Conservation (phyloP, 2,113 vertebrate species). For the Carassius carassius region DNA sequence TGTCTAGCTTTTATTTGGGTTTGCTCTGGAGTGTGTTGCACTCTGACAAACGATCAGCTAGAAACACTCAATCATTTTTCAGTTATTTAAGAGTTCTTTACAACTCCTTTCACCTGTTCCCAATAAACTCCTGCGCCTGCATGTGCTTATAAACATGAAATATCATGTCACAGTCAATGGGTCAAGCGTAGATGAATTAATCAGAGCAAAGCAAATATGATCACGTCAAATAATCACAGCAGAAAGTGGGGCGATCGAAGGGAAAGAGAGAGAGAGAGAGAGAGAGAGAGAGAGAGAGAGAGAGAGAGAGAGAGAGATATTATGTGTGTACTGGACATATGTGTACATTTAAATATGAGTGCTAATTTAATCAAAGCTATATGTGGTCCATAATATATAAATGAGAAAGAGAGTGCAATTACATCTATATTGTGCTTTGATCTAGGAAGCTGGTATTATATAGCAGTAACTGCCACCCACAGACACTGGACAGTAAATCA, state of each 20-base stretch:
- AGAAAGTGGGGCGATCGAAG: slow-evolving; percentile 45
- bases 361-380: neutral
- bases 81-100: slow-evolving; percentile 48
- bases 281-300: neutral
- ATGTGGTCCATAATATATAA: neutral
- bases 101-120: slow-evolving; percentile 4
- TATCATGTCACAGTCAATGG: slow-evolving; percentile 45
- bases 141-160: slow-evolving; percentile 52
- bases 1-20: slow-evolving; percentile 17
- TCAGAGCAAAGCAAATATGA: slow-evolving; percentile 3
- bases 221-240: slow-evolving; percentile 17
- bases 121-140: slow-evolving; percentile 37
- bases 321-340: neutral
- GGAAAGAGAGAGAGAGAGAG: neutral
- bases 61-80: slow-evolving; percentile 15
- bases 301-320: neutral
- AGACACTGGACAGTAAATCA: neutral
- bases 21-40: neutral
- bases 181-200: slow-evolving; percentile 46
- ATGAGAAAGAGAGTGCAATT: neutral
- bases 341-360: neutral
- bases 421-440: neutral
- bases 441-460: neutral
- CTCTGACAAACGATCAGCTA: neutral
- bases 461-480: neutral